Conservation (phyloP, 2,888 invertebrate genomes). For the Protonemura montana region DNA sequence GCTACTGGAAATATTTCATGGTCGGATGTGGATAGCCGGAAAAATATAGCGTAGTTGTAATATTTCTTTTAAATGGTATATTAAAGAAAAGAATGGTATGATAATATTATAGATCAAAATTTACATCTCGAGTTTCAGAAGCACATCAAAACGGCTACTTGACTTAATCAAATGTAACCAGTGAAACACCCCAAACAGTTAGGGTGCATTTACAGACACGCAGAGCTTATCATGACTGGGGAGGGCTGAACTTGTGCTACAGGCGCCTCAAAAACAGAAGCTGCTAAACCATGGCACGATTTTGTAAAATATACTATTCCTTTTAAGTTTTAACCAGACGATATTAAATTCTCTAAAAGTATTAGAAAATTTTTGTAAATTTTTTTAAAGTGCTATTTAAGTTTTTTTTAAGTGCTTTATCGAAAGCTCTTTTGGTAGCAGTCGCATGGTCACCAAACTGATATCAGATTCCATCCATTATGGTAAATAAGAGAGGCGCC, state of each 20-base stretch:
- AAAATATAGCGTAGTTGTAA: neutral
- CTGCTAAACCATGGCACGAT: neutral
- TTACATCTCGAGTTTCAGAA: slow-evolving; percentile 27
- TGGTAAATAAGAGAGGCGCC: neutral
- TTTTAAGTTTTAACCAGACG: neutral
- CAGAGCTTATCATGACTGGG: slow-evolving; percentile 14
- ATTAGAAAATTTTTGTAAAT: neutral
- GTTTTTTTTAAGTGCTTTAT: neutral
- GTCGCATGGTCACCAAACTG: neutral
- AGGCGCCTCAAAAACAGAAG: neutral
- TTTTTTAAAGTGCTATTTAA: neutral
- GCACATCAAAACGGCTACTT: slow-evolving; percentile 12
- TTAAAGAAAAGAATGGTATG: neutral
- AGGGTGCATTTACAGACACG: slow-evolving; percentile 14
- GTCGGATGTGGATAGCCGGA: neutral
- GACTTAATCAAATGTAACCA: slow-evolving; percentile 36
- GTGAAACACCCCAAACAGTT: slow-evolving; percentile 8
- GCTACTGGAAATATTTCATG: neutral
- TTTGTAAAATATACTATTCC: neutral
- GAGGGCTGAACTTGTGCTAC: neutral
- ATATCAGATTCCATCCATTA: neutral
- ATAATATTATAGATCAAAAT: slow-evolving; percentile 18
- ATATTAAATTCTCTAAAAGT: neutral
- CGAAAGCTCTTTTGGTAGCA: neutral
- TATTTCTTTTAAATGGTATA: neutral